A percentile compares a stretch with the other conserved stretches of the same genome.
Evolutionary conservation across 2,888 invertebrate species (phyloP).

Genomic region (Xanthia icteritia): DNA sequence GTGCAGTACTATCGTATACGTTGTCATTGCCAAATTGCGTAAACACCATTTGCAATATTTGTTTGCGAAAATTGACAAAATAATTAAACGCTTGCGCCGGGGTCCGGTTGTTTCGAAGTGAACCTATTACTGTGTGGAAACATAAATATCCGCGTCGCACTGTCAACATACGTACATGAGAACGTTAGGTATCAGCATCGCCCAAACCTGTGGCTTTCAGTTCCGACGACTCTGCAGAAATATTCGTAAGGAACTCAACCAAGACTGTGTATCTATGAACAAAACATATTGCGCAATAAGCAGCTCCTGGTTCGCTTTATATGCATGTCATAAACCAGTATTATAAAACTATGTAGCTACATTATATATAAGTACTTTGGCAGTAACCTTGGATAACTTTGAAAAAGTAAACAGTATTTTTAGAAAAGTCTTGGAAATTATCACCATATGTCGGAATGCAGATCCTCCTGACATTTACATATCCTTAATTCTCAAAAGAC

Average conservation of each 20-base stretch:
- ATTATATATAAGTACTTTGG: too few species aligned
- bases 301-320: too few species aligned
- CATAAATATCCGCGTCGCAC: not conserved
- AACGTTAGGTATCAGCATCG: not conserved
- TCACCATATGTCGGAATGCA: too few species aligned
- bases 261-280: not conserved
- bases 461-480: not conserved
- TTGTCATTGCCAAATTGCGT: slow-evolving; percentile 11
- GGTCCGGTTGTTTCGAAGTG: slow-evolving; percentile 8
- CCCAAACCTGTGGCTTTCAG: not conserved
- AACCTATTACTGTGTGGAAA: slow-evolving; percentile 3
- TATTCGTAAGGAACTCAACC: not conserved
- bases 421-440: not conserved
- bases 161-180: not conserved
- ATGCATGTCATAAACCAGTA: not conserved
- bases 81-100: not conserved
- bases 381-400: not conserved
- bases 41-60: slow-evolving; percentile 18
- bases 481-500: not conserved
- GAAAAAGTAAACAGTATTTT: not conserved
- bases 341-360: not conserved
- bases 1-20: not conserved
- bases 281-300: slow-evolving; percentile 4
- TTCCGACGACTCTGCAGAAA: slow-evolving; percentile 1
- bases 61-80: slow-evolving; percentile 36